Evolutionary conservation across 2,113 vertebrate species (phyloP).

Genomic region (Otus sunia): DNA sequence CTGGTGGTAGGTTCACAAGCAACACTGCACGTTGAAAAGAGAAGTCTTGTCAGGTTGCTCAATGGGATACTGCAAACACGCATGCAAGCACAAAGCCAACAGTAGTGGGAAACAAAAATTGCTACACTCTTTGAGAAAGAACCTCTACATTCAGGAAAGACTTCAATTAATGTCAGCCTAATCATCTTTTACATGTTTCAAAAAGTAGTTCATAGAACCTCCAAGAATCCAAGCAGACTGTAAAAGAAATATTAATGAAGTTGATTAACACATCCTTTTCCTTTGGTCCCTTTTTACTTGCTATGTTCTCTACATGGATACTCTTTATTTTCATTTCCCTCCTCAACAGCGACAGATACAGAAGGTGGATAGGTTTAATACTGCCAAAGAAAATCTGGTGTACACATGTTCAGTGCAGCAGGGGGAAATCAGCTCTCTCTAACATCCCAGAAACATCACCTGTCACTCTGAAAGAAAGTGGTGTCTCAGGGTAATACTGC

Average conservation of each 20-base stretch:
- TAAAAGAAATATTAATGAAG: not conserved
- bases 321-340: not conserved
- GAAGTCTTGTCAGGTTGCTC: not conserved
- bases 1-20: not conserved
- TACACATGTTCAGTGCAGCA: not conserved
- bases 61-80: not conserved
- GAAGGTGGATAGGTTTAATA: not conserved
- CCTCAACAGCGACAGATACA: not conserved
- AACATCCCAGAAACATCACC: conserved; percentile 14
- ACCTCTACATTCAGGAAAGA: not conserved
- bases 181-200: not conserved
- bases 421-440: not conserved
- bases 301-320: not conserved
- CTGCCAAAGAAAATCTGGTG: not conserved
- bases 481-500: not conserved
- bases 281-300: not conserved
- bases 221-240: not conserved
- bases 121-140: not conserved
- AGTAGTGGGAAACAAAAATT: not conserved
- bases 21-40: not conserved
- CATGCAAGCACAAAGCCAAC: not conserved
- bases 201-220: not conserved
- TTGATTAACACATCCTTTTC: not conserved
- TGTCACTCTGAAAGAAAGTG: conserved; percentile 6
- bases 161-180: not conserved